These are phyloP conservation scores for Apteryx mantelli DNA, from an alignment of 2,113 vertebrate genomes.

Conservation along the genomic window DNA sequence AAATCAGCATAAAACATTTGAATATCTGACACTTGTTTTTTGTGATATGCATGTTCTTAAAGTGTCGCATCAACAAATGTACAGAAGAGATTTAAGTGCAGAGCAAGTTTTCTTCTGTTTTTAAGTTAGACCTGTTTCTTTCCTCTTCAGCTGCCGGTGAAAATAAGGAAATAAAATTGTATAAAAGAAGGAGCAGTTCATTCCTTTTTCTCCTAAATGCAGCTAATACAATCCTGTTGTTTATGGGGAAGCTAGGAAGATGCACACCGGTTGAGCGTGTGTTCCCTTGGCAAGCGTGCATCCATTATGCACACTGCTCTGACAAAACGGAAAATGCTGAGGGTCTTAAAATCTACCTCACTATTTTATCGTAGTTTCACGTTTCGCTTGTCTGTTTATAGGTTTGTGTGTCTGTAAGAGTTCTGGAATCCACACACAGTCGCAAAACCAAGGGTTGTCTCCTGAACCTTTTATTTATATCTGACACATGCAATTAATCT, in stretches of 20 bases:
- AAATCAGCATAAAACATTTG: background rate
- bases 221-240: background rate
- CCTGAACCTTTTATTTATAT: slow-evolving; percentile 49
- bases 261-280: fast-evolving
- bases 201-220: background rate
- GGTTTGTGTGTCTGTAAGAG: background rate
- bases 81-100: background rate
- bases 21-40: background rate
- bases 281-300: background rate
- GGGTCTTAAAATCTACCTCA: background rate
- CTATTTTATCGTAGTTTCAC: background rate
- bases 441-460: background rate
- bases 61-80: background rate
- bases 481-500: slow-evolving; percentile 50
- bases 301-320: background rate
- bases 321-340: background rate
- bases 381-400: background rate
- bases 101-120: background rate
- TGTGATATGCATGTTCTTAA: background rate
- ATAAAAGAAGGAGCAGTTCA: background rate
- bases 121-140: background rate
- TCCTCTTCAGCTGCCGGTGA: background rate
- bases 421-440: background rate
- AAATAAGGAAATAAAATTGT: background rate
- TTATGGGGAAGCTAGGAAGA: background rate